These are phyloP conservation scores for Myotis lucifugus DNA, from an alignment of 2,113 vertebrate species.

Conservation along the genomic window DNA sequence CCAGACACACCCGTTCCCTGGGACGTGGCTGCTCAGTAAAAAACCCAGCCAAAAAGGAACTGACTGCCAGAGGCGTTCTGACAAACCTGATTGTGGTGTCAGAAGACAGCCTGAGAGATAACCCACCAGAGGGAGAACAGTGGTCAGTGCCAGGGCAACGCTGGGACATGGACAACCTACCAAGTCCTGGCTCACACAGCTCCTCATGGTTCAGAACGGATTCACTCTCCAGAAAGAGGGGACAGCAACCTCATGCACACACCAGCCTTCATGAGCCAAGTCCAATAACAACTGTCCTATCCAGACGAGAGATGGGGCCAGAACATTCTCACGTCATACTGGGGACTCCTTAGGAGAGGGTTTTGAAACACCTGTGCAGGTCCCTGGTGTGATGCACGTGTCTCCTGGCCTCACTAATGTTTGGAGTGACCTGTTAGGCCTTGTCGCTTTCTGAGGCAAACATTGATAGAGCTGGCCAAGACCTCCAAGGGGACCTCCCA, in stretches of 20 bases:
- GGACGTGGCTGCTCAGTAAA: background rate
- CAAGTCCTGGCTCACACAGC: fast-evolving
- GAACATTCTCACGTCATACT: background rate
- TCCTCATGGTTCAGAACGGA: fast-evolving
- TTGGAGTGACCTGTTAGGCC: background rate
- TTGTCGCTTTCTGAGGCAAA: background rate
- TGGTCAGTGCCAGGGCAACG: fast-evolving
- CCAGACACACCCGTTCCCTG: background rate
- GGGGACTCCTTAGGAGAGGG: too few relatives aligned
- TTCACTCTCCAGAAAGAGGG: background rate
- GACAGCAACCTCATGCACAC: fast-evolving
- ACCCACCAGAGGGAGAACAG: background rate
- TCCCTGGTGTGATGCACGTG: fast-evolving
- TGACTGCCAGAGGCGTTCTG: background rate
- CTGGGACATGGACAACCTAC: too few relatives aligned
- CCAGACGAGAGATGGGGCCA: fast-evolving
- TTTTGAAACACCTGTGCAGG: background rate
- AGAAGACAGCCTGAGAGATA: background rate
- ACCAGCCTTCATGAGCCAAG: background rate
- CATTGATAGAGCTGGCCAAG: background rate
- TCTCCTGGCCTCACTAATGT: background rate
- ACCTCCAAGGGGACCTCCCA: background rate
- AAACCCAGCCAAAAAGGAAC: background rate
- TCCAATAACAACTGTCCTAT: background rate
- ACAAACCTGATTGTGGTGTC: background rate